Percentiles rank a stretch among this genome's conserved stretches.
These are phyloP conservation scores for Trinectes maculatus DNA, from an alignment of 2,113 vertebrate genomes.

Conservation along the genomic window DNA sequence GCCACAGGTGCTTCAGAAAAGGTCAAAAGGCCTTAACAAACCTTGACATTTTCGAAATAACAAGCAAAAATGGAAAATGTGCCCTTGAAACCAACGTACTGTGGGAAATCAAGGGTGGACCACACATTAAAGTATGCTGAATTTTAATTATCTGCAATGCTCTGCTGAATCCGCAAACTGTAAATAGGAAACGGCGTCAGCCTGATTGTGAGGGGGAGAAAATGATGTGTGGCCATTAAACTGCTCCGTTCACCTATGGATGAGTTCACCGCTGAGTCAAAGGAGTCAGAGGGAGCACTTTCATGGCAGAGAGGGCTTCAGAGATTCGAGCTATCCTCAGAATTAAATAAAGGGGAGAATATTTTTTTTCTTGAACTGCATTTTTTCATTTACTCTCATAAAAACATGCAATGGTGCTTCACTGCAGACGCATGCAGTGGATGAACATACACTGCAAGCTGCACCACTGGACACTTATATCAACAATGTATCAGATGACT, in stretches of 20 bases:
- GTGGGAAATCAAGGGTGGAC: slow-evolving; percentile 64
- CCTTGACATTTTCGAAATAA: slow-evolving; percentile 68
- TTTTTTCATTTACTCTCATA: not conserved
- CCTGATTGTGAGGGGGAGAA: slow-evolving; percentile 38
- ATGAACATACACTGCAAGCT: not conserved
- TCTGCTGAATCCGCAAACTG: slow-evolving; percentile 73
- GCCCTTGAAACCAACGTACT: slow-evolving; percentile 71
- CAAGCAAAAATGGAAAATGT: slow-evolving; percentile 63
- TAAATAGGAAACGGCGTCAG: slow-evolving; percentile 59
- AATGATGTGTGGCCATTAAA: slow-evolving; percentile 43
- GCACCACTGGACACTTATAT: not conserved
- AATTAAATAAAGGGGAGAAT: not conserved
- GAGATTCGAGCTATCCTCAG: not conserved
- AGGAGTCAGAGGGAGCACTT: slow-evolving; percentile 18
- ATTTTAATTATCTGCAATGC: slow-evolving; percentile 73
- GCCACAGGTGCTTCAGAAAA: slow-evolving; percentile 64
- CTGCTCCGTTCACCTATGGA: slow-evolving; percentile 44
- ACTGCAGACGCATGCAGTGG: not conserved
- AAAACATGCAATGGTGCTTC: not conserved
- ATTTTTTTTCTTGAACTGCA: not conserved
- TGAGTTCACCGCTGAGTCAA: slow-evolving; percentile 17
- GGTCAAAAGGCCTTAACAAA: slow-evolving; percentile 65
- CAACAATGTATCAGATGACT: not conserved
- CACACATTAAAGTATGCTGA: slow-evolving; percentile 63
- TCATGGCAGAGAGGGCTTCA: not conserved